Evolutionary conservation across 2,113 vertebrate species (phyloP).

Genomic region (Platysteira castanea): DNA sequence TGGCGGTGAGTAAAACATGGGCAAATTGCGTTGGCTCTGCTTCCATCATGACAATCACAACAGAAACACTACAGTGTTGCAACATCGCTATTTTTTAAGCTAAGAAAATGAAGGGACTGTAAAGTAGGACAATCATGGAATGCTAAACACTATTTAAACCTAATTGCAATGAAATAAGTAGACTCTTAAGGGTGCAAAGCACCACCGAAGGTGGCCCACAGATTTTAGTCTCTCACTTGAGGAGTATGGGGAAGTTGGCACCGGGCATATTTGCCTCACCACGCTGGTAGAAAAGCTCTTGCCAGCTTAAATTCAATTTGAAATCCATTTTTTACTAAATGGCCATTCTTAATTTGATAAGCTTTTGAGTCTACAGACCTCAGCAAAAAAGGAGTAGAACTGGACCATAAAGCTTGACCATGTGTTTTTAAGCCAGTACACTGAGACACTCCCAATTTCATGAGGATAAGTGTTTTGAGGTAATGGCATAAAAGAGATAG

Average conservation of each 20-base stretch:
- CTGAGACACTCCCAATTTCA: background rate
- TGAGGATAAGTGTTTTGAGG: background rate
- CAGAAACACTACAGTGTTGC: conserved; percentile 66
- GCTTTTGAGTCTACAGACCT: background rate
- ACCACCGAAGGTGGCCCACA: background rate
- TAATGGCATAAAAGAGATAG: background rate
- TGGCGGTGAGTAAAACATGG: conserved; percentile 76
- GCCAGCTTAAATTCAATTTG: background rate
- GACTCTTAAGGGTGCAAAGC: background rate
- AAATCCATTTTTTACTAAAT: background rate
- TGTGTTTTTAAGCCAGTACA: background rate
- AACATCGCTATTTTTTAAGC: conserved; percentile 37
- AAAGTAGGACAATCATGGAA: conserved; percentile 36
- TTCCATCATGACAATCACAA: conserved; percentile 71
- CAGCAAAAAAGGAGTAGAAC: background rate
- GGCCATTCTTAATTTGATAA: background rate
- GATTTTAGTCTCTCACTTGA: background rate
- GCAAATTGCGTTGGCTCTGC: conserved; percentile 73
- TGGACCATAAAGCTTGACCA: background rate
- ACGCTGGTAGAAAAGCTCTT: background rate
- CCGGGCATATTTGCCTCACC: background rate
- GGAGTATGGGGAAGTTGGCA: background rate
- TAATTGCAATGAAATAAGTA: background rate
- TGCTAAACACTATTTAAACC: background rate
- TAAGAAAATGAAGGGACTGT: background rate